Base-by-base conservation (phyloP, 2,797 vertebrate genomes). In the Sorex maritimensis region DNA sequence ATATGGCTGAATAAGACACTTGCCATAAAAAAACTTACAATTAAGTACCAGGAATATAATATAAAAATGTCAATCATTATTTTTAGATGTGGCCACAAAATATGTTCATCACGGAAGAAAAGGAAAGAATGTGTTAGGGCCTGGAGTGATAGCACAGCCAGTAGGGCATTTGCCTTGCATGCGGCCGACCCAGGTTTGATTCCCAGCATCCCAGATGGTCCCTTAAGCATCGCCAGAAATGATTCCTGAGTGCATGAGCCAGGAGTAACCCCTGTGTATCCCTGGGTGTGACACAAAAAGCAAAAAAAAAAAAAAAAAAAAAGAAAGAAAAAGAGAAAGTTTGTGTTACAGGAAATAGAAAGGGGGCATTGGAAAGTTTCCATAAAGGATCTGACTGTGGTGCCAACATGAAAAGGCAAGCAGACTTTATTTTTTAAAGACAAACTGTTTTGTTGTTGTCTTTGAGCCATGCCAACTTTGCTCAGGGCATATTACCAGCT, bases 21-120 rank as follows among this genome's bases (percentile, higher is more conserved):
- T 72, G 34, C 19, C 49, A 68, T 26, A 49, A 82, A 84, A 84
- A 81, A 72, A 0, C 52, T 75, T 85, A 91, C 19, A 73, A 84
- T 30, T 81, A 75, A 86, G 28, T 74, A 93, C 28, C 4, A 69
- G 30, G 30, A 79, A 1, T 83, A 30, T 77, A 84, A 77, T 63
- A 79, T 12, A 87, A 63, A 83, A 79, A 46, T 46, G 65, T 15
- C 24, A 13, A 68, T 73, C 61, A 23, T 82, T 80, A 41, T 67
- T 90, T 61, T 77, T 78, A 61, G 44, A 41, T 69, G 23, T 3
- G 38, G 28, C 79, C 44, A 55, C 73, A 81, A 71, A 71, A 68
- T 58, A 58, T 65, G 55, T 68, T 30, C 30, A 73, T 34, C 17
- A 81, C 68, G 77, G 55, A 77, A 55, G 30, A 12, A 75, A 90